Evolutionary conservation across 2,797 vertebrate species (phyloP), one percentile per base, ranked within the genome.

Genomic region (Enteromius trimaculatus): DNA sequence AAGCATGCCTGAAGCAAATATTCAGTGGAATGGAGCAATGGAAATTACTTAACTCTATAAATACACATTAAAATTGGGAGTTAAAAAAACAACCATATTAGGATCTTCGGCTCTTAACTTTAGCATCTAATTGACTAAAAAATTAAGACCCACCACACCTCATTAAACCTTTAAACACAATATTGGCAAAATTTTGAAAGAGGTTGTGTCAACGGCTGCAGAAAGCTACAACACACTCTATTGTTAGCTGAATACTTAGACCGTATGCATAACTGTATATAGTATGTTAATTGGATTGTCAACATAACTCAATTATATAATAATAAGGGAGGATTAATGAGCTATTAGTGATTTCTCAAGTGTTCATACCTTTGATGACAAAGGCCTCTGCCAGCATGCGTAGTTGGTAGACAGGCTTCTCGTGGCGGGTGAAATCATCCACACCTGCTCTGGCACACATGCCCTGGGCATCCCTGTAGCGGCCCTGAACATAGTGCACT

Each of bases 381-480:
- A 97, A 97, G 1, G 97, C 96, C 92, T 99, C 98, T 0, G 98
- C 94, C 88, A 99, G 90, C 90, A 99, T 93, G 44, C 97, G 96
- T 87, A 99, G 95, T 90, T 96, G 90, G 85, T 99, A 99, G 79
- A 96, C 90, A 0, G 97, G 97, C 88, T 97, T 95, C 72, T 95
- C 94, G 7, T 96, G 96, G 80, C 93, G 86, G 0, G 94, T 94
- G 69, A 99, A 91, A 84, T 97, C 96, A 62, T 99, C 98, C 26
- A 99, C 95, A 53, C 96, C 96, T 8, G 96, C 96, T 85, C 93
- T 94, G 2, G 96, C 97, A 23, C 98, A 99, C 98, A 99, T 98
- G 86, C 98, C 98, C 93, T 97, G 93, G 37, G 98, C 96, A 26
- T 99, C 98, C 85, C 97, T 92, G 92, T 96, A 98, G 1, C 94